Conservation (phyloP, 2,888 invertebrate species). For the Gandaritis pyraliata region DNA sequence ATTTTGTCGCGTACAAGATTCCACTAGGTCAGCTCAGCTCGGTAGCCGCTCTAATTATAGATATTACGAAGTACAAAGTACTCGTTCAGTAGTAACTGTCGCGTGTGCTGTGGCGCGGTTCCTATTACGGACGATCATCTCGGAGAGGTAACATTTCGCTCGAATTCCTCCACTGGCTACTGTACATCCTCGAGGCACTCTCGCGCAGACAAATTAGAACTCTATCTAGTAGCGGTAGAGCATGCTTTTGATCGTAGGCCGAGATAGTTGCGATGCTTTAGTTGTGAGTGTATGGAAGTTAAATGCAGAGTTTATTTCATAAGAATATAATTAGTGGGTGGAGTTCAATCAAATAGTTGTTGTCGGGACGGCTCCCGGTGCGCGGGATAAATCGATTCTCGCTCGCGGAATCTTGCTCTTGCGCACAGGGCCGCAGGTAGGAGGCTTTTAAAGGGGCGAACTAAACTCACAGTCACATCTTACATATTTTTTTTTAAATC, state of each 20-base stretch:
- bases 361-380: conserved; percentile 55
- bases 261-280: conserved; percentile 38
- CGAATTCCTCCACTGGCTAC: conserved; percentile 45
- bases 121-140: conserved; percentile 46
- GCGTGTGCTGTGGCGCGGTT: conserved; percentile 19
- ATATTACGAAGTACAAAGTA: conserved; percentile 36
- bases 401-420: conserved; percentile 33
- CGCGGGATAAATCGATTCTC: conserved; percentile 59
- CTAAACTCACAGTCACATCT: not conserved
- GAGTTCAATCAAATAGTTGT: conserved; percentile 76
- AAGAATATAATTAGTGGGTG: conserved; percentile 84
- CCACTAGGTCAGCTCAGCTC: conserved; percentile 24
- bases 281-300: conserved; percentile 49
- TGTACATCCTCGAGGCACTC: conserved; percentile 35
- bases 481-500: not conserved
- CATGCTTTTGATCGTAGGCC: not conserved
- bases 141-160: conserved; percentile 42
- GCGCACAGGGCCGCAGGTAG: conserved; percentile 28
- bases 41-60: conserved; percentile 38
- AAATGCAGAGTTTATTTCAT: conserved; percentile 80
- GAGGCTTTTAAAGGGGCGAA: not conserved
- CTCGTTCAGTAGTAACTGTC: conserved; percentile 17
- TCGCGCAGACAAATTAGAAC: conserved; percentile 5
- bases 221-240: conserved; percentile 9
- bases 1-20: conserved; percentile 25